Conservation (phyloP, 2,888 invertebrate species). For the Empis livida region DNA sequence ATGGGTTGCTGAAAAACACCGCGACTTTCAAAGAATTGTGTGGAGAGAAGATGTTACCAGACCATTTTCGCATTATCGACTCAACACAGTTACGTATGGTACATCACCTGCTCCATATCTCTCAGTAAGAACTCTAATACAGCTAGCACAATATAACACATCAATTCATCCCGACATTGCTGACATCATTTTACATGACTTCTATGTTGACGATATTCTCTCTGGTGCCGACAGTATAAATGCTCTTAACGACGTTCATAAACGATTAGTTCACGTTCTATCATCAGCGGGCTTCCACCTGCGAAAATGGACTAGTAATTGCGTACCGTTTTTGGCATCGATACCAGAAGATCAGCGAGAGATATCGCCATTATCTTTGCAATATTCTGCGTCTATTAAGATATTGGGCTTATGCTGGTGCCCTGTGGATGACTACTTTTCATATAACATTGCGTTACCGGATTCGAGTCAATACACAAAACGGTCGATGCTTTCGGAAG, state of each 20-base stretch:
- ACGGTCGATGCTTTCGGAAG: constrained; percentile 2
- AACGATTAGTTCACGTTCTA: background rate
- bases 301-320: constrained; percentile 6
- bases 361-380: background rate
- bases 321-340: background rate
- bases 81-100: constrained; percentile 13
- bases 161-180: constrained; percentile 7
- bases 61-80: constrained; percentile 7
- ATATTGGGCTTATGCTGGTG: too few species aligned
- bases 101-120: constrained; percentile 11
- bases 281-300: constrained; percentile 5
- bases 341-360: background rate
- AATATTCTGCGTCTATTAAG: background rate
- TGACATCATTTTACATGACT: constrained; percentile 8
- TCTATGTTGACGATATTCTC: constrained; percentile 14
- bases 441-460: background rate
- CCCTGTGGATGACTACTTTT: background rate
- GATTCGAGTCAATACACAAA: background rate
- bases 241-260: background rate
- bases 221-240: constrained; percentile 2
- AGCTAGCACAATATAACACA: constrained; percentile 8
- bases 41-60: constrained; percentile 8
- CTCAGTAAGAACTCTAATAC: constrained; percentile 10
- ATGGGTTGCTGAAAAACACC: constrained; percentile 9
- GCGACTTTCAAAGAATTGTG: constrained; percentile 11